Conservation (phyloP, 2,888 invertebrate genomes). For the Melieria omissa region DNA sequence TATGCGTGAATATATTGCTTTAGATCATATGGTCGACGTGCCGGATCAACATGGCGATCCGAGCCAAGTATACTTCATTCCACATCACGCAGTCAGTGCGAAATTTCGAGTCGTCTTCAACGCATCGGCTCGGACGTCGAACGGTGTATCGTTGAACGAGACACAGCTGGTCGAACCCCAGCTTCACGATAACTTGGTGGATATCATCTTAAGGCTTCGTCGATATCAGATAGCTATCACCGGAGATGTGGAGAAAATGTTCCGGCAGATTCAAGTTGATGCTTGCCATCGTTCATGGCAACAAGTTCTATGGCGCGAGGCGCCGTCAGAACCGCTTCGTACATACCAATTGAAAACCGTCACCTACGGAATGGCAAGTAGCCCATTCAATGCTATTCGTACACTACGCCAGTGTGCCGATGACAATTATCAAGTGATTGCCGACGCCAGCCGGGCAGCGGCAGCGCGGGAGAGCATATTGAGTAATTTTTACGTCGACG, state of each 20-base stretch:
- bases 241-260: constrained; percentile 31
- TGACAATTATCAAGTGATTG: constrained; percentile 13
- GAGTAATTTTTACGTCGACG: constrained; percentile 15
- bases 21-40: constrained; percentile 74
- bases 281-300: constrained; percentile 10
- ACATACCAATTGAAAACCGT: constrained; percentile 23
- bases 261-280: neutral
- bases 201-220: constrained; percentile 32
- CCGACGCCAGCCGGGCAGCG: neutral
- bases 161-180: constrained; percentile 20
- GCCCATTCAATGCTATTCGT: constrained; percentile 31
- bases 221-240: constrained; percentile 19
- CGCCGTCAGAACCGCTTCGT: constrained; percentile 1
- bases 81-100: constrained; percentile 33
- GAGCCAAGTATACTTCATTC: constrained; percentile 11
- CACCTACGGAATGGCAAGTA: constrained; percentile 34
- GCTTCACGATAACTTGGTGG: constrained; percentile 19
- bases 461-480: constrained; percentile 15
- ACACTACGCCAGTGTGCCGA: constrained; percentile 28
- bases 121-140: constrained; percentile 24
- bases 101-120: constrained; percentile 38
- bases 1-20: neutral
- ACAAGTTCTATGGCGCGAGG: constrained; percentile 27
- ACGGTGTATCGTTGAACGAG: constrained; percentile 35
- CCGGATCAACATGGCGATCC: constrained; percentile 14